Conservation (phyloP, 2,888 invertebrate genomes). For the Phalera bucephala region DNA sequence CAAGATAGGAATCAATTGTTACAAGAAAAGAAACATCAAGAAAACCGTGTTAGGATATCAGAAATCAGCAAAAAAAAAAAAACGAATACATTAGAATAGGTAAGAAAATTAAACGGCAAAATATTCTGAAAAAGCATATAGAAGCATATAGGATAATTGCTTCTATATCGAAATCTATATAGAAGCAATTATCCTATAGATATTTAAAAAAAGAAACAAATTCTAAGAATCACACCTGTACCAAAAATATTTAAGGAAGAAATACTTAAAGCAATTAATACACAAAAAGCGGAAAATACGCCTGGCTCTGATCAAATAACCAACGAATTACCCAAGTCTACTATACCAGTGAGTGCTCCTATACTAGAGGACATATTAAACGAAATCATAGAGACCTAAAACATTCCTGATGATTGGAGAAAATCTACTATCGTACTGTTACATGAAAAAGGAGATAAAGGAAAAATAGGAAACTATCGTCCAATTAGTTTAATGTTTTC, state of each 20-base stretch:
- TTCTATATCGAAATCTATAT: slow-evolving; percentile 19
- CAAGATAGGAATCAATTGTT: slow-evolving; percentile 16
- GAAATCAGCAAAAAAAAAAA: slow-evolving; percentile 26
- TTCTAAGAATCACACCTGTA: slow-evolving; percentile 6
- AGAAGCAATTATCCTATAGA: slow-evolving; percentile 4
- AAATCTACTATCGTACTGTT: slow-evolving; percentile 28
- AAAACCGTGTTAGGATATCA: too few species aligned
- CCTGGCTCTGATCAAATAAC: slow-evolving; percentile 27
- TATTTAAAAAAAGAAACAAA: slow-evolving; percentile 2
- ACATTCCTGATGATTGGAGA: slow-evolving; percentile 26
- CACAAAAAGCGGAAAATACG: slow-evolving; percentile 29
- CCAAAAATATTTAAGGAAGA: slow-evolving; percentile 24
- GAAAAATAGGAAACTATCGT: slow-evolving; percentile 19
- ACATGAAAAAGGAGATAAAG: slow-evolving; percentile 26
- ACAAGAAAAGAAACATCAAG: slow-evolving; percentile 12
- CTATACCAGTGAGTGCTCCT: slow-evolving; percentile 17
- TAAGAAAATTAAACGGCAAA: slow-evolving; percentile 13
- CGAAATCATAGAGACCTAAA: slow-evolving; percentile 15
- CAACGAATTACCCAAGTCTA: slow-evolving; percentile 26
- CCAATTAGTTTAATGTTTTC: slow-evolving; percentile 17
- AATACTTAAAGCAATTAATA: slow-evolving; percentile 23
- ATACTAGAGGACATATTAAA: slow-evolving; percentile 26
- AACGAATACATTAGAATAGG: slow-evolving; percentile 19
- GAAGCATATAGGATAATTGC: slow-evolving; percentile 18
- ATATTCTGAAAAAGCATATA: slow-evolving; percentile 14